phyloP scores from a whole-genome alignment of 2,888 invertebrate genomes.

The Epicampocera succincta region DNA sequence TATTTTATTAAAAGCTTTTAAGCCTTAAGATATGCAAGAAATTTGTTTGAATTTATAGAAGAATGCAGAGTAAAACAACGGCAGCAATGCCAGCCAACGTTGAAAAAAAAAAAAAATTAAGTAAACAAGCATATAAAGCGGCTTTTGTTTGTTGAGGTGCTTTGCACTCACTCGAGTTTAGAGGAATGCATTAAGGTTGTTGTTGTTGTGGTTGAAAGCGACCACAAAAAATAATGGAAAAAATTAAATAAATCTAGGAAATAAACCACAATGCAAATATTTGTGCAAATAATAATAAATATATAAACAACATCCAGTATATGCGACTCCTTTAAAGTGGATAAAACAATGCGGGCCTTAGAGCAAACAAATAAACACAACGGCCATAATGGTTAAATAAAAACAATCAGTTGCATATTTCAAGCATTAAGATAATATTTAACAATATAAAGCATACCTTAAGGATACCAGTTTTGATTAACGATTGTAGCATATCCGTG shows the following conservation, averaged over 20 bases:
- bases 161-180: slow-evolving; percentile 52
- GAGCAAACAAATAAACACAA: slow-evolving; percentile 21
- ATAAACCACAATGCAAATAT: slow-evolving; percentile 65
- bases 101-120: slow-evolving; percentile 17
- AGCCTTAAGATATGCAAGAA: slow-evolving; percentile 65
- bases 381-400: background rate
- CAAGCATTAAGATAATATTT: slow-evolving; percentile 65
- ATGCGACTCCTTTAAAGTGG: slow-evolving; percentile 8
- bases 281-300: slow-evolving; percentile 57
- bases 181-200: slow-evolving; percentile 55
- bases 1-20: slow-evolving; percentile 67
- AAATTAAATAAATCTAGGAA: slow-evolving; percentile 59
- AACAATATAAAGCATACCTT: slow-evolving; percentile 41
- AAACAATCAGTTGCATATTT: slow-evolving; percentile 48
- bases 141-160: slow-evolving; percentile 48
- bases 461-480: slow-evolving; percentile 35
- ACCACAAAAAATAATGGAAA: slow-evolving; percentile 24
- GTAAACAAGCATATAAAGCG: slow-evolving; percentile 47
- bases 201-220: slow-evolving; percentile 46
- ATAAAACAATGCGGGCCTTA: slow-evolving; percentile 41
- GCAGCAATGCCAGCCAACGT: slow-evolving; percentile 16
- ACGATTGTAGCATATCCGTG: slow-evolving; percentile 6
- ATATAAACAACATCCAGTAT: slow-evolving; percentile 46
- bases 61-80: slow-evolving; percentile 23
- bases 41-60: slow-evolving; percentile 34